Evolutionary conservation across 2,113 vertebrate genomes (phyloP).

Genomic region (Phylloscopus trochiloides): DNA sequence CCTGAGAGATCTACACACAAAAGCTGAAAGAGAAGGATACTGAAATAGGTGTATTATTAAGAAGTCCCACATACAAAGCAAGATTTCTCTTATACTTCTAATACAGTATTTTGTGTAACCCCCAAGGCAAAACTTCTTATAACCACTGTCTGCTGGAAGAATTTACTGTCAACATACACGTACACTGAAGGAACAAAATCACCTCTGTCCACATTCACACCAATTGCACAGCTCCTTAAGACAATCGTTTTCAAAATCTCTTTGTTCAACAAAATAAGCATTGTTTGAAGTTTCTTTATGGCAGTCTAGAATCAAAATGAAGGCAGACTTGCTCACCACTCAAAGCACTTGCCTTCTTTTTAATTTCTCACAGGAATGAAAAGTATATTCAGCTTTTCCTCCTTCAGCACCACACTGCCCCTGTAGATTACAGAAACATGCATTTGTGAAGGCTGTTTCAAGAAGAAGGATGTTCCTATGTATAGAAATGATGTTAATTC

Average conservation of each 20-base stretch:
- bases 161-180: neutral
- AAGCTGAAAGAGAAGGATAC: neutral
- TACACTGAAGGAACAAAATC: neutral
- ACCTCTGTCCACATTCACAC: neutral
- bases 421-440: neutral
- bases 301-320: neutral
- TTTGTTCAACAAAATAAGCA: neutral
- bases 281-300: slow-evolving; percentile 1
- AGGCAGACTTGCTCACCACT: neutral
- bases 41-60: neutral
- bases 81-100: neutral
- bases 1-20: neutral
- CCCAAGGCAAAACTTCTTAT: neutral
- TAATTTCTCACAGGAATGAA: slow-evolving; percentile 6
- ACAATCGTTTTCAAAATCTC: neutral
- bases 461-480: neutral
- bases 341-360: neutral
- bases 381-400: slow-evolving; percentile 9
- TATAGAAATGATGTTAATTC: slow-evolving; percentile 21
- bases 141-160: neutral
- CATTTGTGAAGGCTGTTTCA: slow-evolving; percentile 4
- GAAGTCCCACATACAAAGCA: neutral
- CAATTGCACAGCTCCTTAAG: neutral
- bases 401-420: neutral
- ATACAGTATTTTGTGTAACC: neutral